A percentile compares a stretch with the other conserved stretches of the same genome.
These are phyloP conservation scores for Sebastes hubbsi DNA, from an alignment of 2,797 vertebrate species.

Conservation along the genomic window DNA sequence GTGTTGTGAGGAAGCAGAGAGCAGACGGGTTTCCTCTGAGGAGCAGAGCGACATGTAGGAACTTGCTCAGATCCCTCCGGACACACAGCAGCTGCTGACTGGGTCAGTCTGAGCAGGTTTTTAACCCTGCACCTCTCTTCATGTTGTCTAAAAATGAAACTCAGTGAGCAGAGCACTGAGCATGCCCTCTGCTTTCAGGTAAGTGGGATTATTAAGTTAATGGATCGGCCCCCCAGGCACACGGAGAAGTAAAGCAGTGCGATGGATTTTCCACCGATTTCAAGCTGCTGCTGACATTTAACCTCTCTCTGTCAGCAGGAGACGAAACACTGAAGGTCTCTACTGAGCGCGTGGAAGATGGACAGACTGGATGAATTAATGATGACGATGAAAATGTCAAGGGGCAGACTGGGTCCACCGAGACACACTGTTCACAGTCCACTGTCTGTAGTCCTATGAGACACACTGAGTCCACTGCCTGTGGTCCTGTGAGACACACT, in stretches of 20 bases:
- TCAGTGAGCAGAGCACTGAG: neutral
- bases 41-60: constrained; percentile 21
- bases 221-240: constrained; percentile 47
- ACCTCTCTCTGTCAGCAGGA: constrained; percentile 56
- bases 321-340: constrained; percentile 56
- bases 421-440: neutral
- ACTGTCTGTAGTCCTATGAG: neutral
- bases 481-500: too few relatives aligned
- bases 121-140: neutral
- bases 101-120: neutral
- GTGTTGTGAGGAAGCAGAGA: neutral
- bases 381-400: constrained; percentile 70
- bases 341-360: constrained; percentile 46
- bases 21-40: constrained; percentile 20
- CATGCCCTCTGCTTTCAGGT: constrained; percentile 41
- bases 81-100: constrained; percentile 4
- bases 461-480: neutral
- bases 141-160: constrained; percentile 17
- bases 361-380: constrained; percentile 70
- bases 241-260: constrained; percentile 14
- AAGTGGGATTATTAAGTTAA: constrained; percentile 64
- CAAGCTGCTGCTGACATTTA: constrained; percentile 78
- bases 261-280: constrained; percentile 61
- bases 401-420: constrained; percentile 34
- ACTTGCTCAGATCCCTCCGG: constrained; percentile 34